Evolutionary conservation across 2,797 vertebrate species (phyloP), one percentile per base, ranked within the genome.

Genomic region (Hipposideros larvatus): DNA sequence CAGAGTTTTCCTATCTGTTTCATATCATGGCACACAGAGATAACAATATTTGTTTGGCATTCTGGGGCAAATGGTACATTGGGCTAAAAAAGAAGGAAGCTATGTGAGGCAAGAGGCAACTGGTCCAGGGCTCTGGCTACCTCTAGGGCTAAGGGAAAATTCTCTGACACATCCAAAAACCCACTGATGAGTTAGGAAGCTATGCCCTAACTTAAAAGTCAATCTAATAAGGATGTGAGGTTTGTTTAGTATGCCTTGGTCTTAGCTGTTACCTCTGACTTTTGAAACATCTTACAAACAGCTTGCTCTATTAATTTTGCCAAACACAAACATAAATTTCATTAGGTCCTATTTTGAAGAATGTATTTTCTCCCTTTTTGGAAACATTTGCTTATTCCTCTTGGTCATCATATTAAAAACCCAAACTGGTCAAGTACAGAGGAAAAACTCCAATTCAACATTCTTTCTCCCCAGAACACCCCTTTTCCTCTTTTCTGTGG

Each of bases 281-380:
- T 90, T 96, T 88, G 82, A 51, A n/a, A 86, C 90, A 95, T 73
- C 31, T 91, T 85, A 93, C 53, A 57, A 91, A 96, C 24, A 94
- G 86, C 43, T 89, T 92, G 28, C 48, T 93, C 24, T 63, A 78
- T 37, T 37, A 41, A 74, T 70, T 92, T 82, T 83, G 74, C 65
- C n/a, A 83, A 83, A n/a, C 65, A 95, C 37, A 95, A 74, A 91
- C 46, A 96, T 34, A 86, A 87, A 91, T 5, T 46, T 83, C 75
- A 66, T 46, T 80, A 70, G 59, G 63, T 59, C 31, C 24, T 83
- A 70, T 89, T 91, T 88, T 83, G 18, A 97, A 53, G 26, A 82
- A 79, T 55, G 26, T 7, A 89, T 41, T 89, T 91, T 10, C 5
- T 11, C 61, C 15, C 8, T 6, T 46, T 53, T 37, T 85, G 41